These are phyloP conservation scores for Hypena proboscidalis DNA, from an alignment of 2,888 invertebrate species.

Conservation along the genomic window DNA sequence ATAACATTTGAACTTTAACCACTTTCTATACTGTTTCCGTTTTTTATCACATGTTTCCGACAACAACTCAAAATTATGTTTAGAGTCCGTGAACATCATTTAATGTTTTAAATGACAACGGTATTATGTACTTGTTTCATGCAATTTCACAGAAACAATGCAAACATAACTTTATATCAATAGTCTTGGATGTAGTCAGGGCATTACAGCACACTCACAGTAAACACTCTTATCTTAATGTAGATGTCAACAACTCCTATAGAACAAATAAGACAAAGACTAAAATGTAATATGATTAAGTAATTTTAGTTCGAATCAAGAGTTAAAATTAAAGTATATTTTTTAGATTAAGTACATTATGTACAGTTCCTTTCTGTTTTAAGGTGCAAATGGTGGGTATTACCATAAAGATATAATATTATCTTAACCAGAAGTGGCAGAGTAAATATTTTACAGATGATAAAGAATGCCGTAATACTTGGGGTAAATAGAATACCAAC, in stretches of 20 bases:
- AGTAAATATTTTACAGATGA: too few relatives aligned
- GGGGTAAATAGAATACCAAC: too few relatives aligned
- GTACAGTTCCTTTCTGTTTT: too few relatives aligned
- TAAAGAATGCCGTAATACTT: too few relatives aligned
- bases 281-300: conserved; percentile 10
- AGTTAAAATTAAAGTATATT: too few relatives aligned
- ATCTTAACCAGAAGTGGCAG: too few relatives aligned
- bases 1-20: conserved; percentile 62
- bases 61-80: conserved; percentile 33
- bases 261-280: conserved; percentile 49
- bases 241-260: conserved; percentile 64
- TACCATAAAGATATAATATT: too few relatives aligned
- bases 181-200: conserved; percentile 40
- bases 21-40: conserved; percentile 43
- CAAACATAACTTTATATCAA: conserved; percentile 43
- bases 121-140: conserved; percentile 16
- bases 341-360: too few relatives aligned
- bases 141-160: conserved; percentile 24
- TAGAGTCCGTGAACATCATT: conserved; percentile 32
- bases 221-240: conserved; percentile 72
- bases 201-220: conserved; percentile 46
- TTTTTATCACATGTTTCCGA: conserved; percentile 24
- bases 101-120: background rate
- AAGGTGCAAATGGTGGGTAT: too few relatives aligned
- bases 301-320: too few relatives aligned